phyloP scores from a whole-genome alignment of 2,113 vertebrate species.

The Eublepharis macularius region DNA sequence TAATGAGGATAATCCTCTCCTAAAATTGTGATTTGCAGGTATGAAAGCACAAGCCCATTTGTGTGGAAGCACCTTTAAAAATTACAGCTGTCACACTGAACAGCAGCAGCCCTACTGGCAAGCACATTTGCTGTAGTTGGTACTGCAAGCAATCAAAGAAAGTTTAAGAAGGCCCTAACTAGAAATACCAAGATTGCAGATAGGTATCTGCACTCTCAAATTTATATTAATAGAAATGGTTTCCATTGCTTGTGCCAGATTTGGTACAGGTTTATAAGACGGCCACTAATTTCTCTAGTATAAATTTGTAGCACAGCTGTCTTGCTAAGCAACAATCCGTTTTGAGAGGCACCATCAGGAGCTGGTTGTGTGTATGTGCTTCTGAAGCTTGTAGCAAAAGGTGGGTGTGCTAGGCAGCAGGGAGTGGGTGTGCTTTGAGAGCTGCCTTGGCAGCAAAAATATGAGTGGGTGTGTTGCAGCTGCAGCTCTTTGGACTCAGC shows the following conservation, averaged over 20 bases:
- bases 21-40: background rate
- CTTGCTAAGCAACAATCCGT: background rate
- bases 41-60: background rate
- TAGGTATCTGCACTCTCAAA: no score
- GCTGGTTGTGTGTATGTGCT: background rate
- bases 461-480: constrained; percentile 38
- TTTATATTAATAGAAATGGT: no score
- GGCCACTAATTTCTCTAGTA: background rate
- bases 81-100: background rate
- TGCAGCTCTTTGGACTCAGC: constrained; percentile 36
- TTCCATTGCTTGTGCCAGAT: background rate
- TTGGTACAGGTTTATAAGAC: background rate
- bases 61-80: background rate
- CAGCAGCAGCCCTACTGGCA: background rate
- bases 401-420: constrained; percentile 13
- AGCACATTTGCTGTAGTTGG: background rate
- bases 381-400: constrained; percentile 25
- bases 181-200: background rate
- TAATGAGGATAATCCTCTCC: background rate
- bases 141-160: background rate
- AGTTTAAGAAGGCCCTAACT: background rate
- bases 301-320: background rate
- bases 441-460: constrained; percentile 57
- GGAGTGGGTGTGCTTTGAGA: constrained; percentile 35
- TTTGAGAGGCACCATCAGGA: background rate